A percentile compares a stretch with the other conserved stretches of the same genome.
Evolutionary conservation across 2,888 invertebrate genomes (phyloP).

Genomic region (Latrodectus hesperus): DNA sequence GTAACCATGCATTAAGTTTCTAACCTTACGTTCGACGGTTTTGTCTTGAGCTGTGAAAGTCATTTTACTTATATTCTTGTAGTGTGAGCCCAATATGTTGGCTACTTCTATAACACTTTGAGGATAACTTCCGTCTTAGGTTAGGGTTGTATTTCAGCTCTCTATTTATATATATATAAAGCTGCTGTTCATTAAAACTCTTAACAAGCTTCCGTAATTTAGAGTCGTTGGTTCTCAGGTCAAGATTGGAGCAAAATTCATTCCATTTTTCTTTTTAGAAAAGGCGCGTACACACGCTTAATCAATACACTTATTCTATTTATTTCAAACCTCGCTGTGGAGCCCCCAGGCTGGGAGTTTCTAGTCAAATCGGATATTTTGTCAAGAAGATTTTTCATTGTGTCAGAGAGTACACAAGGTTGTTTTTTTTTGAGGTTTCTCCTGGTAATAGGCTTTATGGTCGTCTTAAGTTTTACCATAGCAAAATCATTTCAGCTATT

Average conservation of each 20-base stretch:
- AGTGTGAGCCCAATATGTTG: not conserved
- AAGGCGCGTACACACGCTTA: not conserved
- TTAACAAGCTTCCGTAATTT: slow-evolving; percentile 8
- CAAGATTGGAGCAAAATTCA: not conserved
- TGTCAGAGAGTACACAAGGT: not conserved
- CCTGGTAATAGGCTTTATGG: not conserved
- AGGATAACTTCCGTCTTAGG: not conserved
- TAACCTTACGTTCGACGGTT: not conserved
- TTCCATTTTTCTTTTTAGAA: not conserved
- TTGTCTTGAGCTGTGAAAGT: not conserved
- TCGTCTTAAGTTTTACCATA: not conserved
- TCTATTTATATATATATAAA: not conserved
- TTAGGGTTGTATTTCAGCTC: not conserved
- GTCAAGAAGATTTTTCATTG: not conserved
- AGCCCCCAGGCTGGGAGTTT: too few species aligned
- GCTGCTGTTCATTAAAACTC: not conserved
- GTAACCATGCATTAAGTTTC: not conserved
- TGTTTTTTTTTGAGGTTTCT: not conserved
- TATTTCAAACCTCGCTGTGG: not conserved
- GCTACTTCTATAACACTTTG: not conserved
- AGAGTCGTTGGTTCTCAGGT: not conserved
- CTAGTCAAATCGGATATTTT: not conserved
- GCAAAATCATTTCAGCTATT: not conserved
- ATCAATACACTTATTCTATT: slow-evolving; percentile 2
- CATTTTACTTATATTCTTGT: not conserved